Conservation (phyloP, 2,113 vertebrate species). For the Pipra filicauda region DNA sequence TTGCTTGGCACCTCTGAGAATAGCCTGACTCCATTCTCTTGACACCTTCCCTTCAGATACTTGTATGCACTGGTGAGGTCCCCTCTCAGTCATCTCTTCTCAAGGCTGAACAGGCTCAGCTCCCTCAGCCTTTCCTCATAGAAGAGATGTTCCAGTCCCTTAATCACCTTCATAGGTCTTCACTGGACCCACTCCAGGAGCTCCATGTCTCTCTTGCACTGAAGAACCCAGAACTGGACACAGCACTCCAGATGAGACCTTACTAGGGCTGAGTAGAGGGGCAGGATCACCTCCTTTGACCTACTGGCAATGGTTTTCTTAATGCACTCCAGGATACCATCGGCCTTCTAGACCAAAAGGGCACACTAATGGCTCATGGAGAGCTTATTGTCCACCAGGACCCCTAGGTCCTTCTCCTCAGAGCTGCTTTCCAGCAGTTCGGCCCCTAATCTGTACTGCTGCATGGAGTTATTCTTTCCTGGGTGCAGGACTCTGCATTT, state of each 20-base stretch:
- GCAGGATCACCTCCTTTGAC: neutral
- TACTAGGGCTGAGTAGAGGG: neutral
- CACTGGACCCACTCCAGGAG: neutral
- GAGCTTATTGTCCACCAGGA: neutral
- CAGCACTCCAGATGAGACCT: neutral
- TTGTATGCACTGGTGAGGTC: neutral
- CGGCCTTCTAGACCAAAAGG: neutral
- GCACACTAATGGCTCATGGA: neutral
- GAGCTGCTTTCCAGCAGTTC: neutral
- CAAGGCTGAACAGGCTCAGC: neutral
- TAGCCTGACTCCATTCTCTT: neutral
- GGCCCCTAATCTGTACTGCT: rapidly evolving
- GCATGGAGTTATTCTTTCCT: neutral
- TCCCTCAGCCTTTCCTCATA: neutral
- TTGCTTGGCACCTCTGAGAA: neutral
- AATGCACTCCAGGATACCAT: neutral
- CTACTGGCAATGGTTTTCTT: neutral
- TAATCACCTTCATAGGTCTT: neutral
- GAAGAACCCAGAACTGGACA: neutral
- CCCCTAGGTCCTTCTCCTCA: neutral
- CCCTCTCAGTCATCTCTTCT: neutral
- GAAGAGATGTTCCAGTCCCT: neutral
- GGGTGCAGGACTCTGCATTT: neutral
- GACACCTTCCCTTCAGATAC: neutral
- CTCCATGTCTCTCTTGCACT: neutral